Percentiles rank a stretch among this genome's conserved stretches.
These are phyloP conservation scores for Dolomedes plantarius DNA, from an alignment of 2,888 invertebrate genomes.

Conservation along the genomic window DNA sequence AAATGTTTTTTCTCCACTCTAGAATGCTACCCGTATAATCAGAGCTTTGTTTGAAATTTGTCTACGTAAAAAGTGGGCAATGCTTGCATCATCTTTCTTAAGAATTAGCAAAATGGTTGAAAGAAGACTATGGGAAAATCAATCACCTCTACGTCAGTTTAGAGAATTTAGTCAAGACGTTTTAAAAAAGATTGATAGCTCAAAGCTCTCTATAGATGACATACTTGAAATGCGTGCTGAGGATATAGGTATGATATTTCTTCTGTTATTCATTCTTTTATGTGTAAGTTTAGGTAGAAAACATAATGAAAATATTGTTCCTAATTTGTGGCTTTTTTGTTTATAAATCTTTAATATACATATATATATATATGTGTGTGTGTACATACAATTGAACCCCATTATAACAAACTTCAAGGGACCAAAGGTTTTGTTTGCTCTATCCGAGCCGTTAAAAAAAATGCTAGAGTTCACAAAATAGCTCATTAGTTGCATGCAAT, in stretches of 20 bases:
- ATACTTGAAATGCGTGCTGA: conserved; percentile 90
- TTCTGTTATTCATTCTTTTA: too few species aligned
- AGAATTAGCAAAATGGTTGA: conserved; percentile 95
- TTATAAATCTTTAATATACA: too few species aligned
- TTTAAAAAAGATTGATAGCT: conserved; percentile 84
- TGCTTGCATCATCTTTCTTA: conserved; percentile 90
- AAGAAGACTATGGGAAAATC: conserved; percentile 89
- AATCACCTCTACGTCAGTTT: conserved; percentile 91
- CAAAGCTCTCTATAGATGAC: conserved; percentile 83
- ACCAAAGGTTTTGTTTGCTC: too few species aligned
- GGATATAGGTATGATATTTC: conserved; percentile 89
- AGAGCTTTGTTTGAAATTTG: conserved; percentile 96
- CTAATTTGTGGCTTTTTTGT: too few species aligned
- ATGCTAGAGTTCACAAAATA: too few species aligned
- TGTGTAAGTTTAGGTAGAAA: too few species aligned
- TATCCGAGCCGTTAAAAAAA: too few species aligned
- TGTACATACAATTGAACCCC: too few species aligned
- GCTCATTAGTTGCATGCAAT: too few species aligned
- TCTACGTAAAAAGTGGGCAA: conserved; percentile 90
- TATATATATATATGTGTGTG: too few species aligned
- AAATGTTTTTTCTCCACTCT: conserved; percentile 54
- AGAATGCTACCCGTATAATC: conserved; percentile 93
- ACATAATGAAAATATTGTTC: too few species aligned
- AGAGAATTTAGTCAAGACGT: conserved; percentile 82
- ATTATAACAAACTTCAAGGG: too few species aligned